These are phyloP conservation scores for Drosophila algonquin DNA, from an alignment of 2,888 invertebrate genomes.

Conservation along the genomic window DNA sequence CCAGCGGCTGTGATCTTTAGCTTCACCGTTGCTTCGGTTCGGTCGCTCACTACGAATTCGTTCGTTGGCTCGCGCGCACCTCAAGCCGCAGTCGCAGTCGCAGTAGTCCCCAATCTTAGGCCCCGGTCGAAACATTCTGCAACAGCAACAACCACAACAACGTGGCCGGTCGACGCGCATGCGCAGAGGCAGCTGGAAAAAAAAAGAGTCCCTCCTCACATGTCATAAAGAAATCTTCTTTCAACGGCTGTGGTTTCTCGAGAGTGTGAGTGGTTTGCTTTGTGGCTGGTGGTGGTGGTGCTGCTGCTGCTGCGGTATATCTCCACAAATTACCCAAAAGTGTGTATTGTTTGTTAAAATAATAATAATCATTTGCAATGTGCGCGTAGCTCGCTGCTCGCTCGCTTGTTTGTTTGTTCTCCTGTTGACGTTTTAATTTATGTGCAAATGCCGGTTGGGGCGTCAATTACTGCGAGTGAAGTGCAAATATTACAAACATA, in stretches of 20 bases:
- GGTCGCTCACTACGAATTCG: constrained; percentile 73
- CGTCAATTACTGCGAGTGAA: constrained; percentile 33
- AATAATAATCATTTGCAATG: constrained; percentile 45
- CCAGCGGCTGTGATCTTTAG: constrained; percentile 15
- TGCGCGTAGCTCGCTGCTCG: constrained; percentile 34
- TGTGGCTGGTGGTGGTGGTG: neutral
- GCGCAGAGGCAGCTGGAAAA: constrained; percentile 56
- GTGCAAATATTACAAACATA: constrained; percentile 34
- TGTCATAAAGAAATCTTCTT: constrained; percentile 15
- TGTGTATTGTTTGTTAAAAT: constrained; percentile 41
- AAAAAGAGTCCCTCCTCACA: constrained; percentile 22
- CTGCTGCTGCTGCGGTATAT: too few relatives aligned
- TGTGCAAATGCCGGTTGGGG: constrained; percentile 50
- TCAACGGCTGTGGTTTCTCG: constrained; percentile 21
- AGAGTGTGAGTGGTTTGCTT: constrained; percentile 8
- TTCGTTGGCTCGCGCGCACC: constrained; percentile 77
- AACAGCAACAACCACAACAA: constrained; percentile 22
- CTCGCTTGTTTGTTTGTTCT: constrained; percentile 44
- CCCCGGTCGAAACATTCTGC: neutral
- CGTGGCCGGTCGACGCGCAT: constrained; percentile 63
- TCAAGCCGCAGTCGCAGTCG: constrained; percentile 22
- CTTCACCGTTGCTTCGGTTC: constrained; percentile 25
- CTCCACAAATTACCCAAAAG: constrained; percentile 34
- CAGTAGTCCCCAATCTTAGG: neutral
- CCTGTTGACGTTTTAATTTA: constrained; percentile 58